A percentile compares a stretch with the other conserved stretches of the same genome.
Conservation (phyloP, 2,113 vertebrate genomes). For the Dipodomys stephensi region DNA sequence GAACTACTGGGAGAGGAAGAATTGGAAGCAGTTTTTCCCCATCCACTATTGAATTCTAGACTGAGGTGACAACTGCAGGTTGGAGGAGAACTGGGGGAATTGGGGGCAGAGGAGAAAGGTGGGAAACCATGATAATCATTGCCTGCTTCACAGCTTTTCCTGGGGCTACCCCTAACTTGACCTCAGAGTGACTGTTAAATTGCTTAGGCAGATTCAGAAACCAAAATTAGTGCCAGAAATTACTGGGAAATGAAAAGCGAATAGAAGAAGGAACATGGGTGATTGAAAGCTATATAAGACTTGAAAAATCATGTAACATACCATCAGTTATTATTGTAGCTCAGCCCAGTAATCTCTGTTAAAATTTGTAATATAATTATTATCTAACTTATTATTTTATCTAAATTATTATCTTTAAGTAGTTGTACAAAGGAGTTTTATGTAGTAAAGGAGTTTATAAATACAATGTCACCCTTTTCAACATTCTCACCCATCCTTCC, state of each 20-base stretch:
- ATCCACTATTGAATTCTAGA: not conserved
- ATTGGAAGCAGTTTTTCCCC: not conserved
- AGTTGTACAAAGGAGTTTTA: no score
- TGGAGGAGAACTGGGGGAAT: not conserved
- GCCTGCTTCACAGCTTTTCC: not conserved
- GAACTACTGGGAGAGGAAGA: not conserved
- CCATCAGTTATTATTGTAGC: conserved; percentile 5
- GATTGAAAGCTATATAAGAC: not conserved
- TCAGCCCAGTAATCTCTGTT: not conserved
- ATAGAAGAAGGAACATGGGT: not conserved
- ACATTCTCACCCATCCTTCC: no score
- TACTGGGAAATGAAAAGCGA: not conserved
- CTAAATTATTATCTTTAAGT: no score
- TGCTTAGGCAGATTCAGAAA: conserved; percentile 2
- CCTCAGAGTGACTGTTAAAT: no score
- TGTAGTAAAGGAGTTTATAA: no score
- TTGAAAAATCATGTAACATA: not conserved
- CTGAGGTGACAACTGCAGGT: not conserved
- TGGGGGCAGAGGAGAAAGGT: not conserved
- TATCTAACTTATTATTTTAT: no score
- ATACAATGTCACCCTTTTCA: no score
- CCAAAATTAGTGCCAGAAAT: not conserved
- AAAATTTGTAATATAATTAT: no score
- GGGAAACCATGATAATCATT: not conserved
- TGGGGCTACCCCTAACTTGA: not conserved